These are phyloP conservation scores for Leuciscus waleckii DNA, from an alignment of 2,797 vertebrate genomes.

Conservation along the genomic window DNA sequence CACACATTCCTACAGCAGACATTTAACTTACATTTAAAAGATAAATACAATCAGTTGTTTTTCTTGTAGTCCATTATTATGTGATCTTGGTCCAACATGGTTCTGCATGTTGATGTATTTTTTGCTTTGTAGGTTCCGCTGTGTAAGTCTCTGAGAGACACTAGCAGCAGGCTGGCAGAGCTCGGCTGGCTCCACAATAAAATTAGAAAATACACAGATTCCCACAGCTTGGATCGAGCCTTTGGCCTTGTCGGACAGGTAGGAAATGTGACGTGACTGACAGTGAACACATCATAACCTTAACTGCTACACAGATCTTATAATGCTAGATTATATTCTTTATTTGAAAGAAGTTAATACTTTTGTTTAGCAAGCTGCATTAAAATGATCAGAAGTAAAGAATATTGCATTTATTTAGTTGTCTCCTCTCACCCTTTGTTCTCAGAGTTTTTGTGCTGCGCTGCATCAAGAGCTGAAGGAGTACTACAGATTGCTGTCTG, in stretches of 20 bases:
- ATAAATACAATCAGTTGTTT: neutral
- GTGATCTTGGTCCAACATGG: neutral
- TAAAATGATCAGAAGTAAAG: neutral
- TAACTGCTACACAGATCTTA: neutral
- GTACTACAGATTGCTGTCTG: slow-evolving; percentile 94
- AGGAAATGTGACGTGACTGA: slow-evolving; percentile 28
- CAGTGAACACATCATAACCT: neutral
- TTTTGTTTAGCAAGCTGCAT: neutral
- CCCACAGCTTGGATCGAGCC: slow-evolving; percentile 91
- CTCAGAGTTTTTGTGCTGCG: slow-evolving; percentile 95
- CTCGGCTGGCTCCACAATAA: slow-evolving; percentile 98
- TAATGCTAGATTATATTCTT: neutral
- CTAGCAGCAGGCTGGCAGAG: slow-evolving; percentile 88
- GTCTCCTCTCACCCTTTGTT: neutral
- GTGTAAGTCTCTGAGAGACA: slow-evolving; percentile 92
- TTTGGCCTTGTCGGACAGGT: slow-evolving; percentile 98
- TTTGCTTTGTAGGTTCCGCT: slow-evolving; percentile 83
- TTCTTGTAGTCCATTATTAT: neutral
- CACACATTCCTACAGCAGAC: neutral
- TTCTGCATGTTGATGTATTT: slow-evolving; percentile 26
- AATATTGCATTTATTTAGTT: neutral
- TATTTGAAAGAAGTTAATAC: neutral
- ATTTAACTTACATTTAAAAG: neutral
- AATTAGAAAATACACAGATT: slow-evolving; percentile 94
- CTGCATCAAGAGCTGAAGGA: slow-evolving; percentile 97